Percentiles rank a stretch among this genome's conserved stretches.
phyloP scores from a whole-genome alignment of 2,797 vertebrate species.

The Ficedula albicollis region DNA sequence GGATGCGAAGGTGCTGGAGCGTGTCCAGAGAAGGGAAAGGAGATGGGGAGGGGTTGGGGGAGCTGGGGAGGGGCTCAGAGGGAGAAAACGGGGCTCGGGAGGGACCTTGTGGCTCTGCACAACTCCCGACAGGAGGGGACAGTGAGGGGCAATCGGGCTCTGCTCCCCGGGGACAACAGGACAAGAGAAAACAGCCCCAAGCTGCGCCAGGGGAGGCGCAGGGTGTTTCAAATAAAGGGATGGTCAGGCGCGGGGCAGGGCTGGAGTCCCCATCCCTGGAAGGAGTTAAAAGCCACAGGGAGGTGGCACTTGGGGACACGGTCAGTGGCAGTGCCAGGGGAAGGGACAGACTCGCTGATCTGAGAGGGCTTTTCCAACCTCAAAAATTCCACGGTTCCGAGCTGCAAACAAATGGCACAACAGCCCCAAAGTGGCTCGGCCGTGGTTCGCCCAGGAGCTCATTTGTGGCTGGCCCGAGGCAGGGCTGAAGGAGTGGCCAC shows the following conservation, averaged over 20 bases:
- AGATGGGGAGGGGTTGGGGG: neutral
- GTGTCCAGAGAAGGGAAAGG: neutral
- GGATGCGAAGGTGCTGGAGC: neutral
- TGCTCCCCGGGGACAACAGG: neutral
- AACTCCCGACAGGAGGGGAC: neutral
- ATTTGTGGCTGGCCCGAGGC: neutral
- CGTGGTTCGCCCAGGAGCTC: neutral
- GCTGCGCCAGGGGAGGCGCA: accelerated
- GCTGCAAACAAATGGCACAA: neutral
- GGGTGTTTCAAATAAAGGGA: neutral
- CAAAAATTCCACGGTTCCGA: neutral
- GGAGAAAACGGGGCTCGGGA: neutral
- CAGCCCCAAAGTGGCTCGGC: neutral
- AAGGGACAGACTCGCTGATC: neutral
- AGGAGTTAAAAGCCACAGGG: neutral
- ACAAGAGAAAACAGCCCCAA: accelerated
- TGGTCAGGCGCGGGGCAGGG: neutral
- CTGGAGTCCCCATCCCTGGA: neutral
- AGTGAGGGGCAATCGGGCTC: accelerated
- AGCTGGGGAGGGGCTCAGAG: neutral
- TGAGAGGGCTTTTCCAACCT: neutral
- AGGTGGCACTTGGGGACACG: neutral
- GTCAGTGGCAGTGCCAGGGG: neutral
- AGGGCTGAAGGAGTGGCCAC: neutral
- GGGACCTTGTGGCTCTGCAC: neutral